phyloP scores from a whole-genome alignment of 1,140 invertebrate species.

The Drosophila melanica region DNA sequence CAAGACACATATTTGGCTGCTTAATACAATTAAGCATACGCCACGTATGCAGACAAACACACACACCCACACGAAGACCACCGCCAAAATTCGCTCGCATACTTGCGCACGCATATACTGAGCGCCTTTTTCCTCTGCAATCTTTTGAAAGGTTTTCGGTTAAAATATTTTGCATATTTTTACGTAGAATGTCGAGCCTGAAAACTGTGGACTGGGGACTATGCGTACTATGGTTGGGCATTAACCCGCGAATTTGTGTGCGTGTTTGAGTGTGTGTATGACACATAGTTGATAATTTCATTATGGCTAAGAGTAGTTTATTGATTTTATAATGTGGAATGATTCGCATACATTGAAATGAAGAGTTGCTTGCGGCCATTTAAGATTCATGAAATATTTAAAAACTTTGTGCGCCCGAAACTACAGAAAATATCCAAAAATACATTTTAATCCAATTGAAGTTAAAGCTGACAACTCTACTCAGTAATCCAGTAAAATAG shows the following conservation, averaged over 20 bases:
- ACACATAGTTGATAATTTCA: conserved; percentile 74
- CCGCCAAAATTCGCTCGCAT: conserved; percentile 1
- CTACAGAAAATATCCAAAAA: background rate
- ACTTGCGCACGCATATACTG: conserved; percentile 35
- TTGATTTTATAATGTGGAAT: conserved; percentile 58
- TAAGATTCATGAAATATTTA: conserved; percentile 59
- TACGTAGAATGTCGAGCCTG: conserved; percentile 52
- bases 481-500: conserved; percentile 2
- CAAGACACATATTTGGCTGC: conserved; percentile 18
- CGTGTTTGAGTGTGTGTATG: conserved; percentile 4
- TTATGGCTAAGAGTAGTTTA: conserved; percentile 64
- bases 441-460: background rate
- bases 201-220: conserved; percentile 1
- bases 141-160: conserved; percentile 76
- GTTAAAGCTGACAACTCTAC: background rate
- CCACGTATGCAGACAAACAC: conserved; percentile 26
- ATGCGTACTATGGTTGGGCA: background rate
- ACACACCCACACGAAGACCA: background rate
- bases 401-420: background rate
- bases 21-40: conserved; percentile 67
- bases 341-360: conserved; percentile 32
- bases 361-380: conserved; percentile 21
- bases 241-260: conserved; percentile 16
- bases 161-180: conserved; percentile 82
- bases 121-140: conserved; percentile 47